Evolutionary conservation across 2,113 vertebrate genomes (phyloP).

Genomic region (Chauna torquata): DNA sequence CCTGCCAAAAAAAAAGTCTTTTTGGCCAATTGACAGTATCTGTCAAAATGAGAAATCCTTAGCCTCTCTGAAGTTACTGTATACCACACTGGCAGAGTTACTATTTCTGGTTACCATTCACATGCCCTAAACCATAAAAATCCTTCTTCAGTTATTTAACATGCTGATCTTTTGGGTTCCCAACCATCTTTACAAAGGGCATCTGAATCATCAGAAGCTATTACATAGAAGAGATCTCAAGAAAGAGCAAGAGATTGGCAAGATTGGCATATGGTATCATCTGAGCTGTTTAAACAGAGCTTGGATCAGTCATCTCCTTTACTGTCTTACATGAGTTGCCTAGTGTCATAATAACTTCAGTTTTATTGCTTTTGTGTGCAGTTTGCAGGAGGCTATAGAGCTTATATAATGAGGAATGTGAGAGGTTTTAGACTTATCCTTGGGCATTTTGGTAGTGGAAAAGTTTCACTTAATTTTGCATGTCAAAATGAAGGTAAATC

Average conservation of each 20-base stretch:
- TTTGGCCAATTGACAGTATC: neutral
- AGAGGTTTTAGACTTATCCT: accelerated
- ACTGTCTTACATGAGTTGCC: neutral
- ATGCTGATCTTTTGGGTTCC: neutral
- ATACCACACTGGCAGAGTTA: neutral
- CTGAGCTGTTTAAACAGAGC: neutral
- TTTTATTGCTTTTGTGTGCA: neutral
- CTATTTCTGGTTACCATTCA: neutral
- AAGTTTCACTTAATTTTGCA: neutral
- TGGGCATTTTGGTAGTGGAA: neutral
- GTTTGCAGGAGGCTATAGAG: neutral
- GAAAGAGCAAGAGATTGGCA: neutral
- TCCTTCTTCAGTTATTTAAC: neutral
- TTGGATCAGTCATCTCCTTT: neutral
- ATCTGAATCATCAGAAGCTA: neutral
- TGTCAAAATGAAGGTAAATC: neutral
- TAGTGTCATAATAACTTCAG: neutral
- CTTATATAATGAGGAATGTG: neutral
- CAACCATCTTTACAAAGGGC: neutral
- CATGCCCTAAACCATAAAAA: neutral
- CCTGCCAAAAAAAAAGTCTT: neutral
- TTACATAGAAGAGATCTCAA: neutral
- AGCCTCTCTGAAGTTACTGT: neutral
- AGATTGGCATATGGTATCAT: neutral
- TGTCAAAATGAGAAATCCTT: neutral